These are phyloP conservation scores for Melanotaenia parkinsoni DNA, from an alignment of 2,797 vertebrate genomes.

Conservation along the genomic window DNA sequence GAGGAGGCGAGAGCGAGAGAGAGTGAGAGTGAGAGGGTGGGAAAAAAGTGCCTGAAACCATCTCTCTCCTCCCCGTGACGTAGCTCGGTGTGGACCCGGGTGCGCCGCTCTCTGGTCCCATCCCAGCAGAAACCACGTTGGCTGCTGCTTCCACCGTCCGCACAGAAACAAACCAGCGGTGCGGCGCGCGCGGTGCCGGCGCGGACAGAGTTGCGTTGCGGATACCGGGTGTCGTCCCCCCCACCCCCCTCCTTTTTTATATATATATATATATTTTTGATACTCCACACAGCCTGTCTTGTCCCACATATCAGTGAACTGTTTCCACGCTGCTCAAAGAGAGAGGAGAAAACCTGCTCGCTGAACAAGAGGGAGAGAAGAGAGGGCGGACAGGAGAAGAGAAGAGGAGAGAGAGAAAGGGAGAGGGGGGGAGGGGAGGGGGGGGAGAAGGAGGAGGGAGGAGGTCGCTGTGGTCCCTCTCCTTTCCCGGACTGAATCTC, in stretches of 20 bases:
- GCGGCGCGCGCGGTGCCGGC: conserved; percentile 38
- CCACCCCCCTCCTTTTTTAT: neutral
- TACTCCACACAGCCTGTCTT: conserved; percentile 37
- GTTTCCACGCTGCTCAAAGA: conserved; percentile 45
- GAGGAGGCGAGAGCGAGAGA: conserved; percentile 11
- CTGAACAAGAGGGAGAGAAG: conserved; percentile 15
- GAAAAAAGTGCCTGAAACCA: conserved; percentile 52
- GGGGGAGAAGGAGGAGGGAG: conserved; percentile 49
- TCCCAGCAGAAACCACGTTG: conserved; percentile 64
- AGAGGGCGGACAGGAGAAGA: conserved; percentile 12
- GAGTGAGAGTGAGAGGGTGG: neutral
- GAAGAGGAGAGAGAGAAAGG: neutral
- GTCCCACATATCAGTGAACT: conserved; percentile 60
- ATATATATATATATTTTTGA: conserved; percentile 8
- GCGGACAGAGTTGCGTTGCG: conserved; percentile 32
- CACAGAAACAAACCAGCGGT: conserved; percentile 27
- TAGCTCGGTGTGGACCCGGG: conserved; percentile 76
- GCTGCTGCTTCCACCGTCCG: conserved; percentile 45
- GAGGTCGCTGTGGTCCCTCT: conserved; percentile 59
- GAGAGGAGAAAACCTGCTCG: conserved; percentile 3
- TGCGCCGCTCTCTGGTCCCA: conserved; percentile 72
- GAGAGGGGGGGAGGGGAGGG: conserved; percentile 5
- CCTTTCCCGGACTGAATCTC: conserved; percentile 45
- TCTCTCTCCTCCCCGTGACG: conserved; percentile 85
- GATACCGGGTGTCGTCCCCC: conserved; percentile 25